These are phyloP conservation scores for Acheta domesticus DNA, from an alignment of 2,888 invertebrate species.

Conservation along the genomic window DNA sequence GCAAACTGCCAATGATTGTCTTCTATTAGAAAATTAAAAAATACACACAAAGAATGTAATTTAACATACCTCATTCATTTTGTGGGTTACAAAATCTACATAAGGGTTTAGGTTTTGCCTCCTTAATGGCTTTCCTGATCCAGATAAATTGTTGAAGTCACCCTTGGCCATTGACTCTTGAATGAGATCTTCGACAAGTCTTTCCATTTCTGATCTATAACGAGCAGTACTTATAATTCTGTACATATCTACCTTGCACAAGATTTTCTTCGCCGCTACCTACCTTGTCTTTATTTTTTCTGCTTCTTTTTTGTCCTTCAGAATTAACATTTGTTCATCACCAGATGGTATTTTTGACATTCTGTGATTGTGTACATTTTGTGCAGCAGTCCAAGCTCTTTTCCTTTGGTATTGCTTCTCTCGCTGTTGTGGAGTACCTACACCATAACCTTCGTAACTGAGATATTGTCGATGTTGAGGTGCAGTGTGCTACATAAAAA, in stretches of 20 bases:
- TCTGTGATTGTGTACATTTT: slow-evolving; percentile 59
- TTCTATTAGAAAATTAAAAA: no score
- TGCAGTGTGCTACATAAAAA: slow-evolving; percentile 65
- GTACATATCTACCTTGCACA: neutral
- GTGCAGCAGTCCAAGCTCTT: slow-evolving; percentile 66
- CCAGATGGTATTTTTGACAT: slow-evolving; percentile 48
- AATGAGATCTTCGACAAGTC: slow-evolving; percentile 86
- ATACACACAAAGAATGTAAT: no score
- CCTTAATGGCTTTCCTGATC: slow-evolving; percentile 76
- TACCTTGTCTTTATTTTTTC: slow-evolving; percentile 72
- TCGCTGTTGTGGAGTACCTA: slow-evolving; percentile 73
- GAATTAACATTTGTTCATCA: slow-evolving; percentile 58
- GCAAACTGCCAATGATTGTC: no score
- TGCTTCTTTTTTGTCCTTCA: slow-evolving; percentile 61
- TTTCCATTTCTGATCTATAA: slow-evolving; percentile 45
- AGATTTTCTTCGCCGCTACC: slow-evolving; percentile 30
- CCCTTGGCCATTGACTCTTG: slow-evolving; percentile 88
- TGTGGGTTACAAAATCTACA: slow-evolving; percentile 83
- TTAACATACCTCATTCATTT: slow-evolving; percentile 66
- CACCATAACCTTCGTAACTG: slow-evolving; percentile 72
- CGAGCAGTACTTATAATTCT: neutral
- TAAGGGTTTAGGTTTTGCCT: slow-evolving; percentile 73
- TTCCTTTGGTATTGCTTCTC: slow-evolving; percentile 71
- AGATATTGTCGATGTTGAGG: slow-evolving; percentile 86
- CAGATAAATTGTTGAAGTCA: slow-evolving; percentile 80